These are phyloP conservation scores for Sturnira hondurensis DNA, from an alignment of 2,113 vertebrate species.

Conservation along the genomic window DNA sequence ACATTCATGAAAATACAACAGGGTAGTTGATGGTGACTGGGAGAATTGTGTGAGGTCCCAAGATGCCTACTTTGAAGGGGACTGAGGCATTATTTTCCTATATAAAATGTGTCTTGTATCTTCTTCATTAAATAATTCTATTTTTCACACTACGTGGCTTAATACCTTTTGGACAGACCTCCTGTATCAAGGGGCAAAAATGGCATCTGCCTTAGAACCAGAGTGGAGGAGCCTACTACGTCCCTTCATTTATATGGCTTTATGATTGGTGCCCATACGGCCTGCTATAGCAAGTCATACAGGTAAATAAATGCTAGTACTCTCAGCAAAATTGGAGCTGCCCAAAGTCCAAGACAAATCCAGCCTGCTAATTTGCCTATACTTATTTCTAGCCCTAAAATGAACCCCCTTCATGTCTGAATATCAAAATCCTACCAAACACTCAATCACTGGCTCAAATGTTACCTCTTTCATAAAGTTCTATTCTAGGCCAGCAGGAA, in stretches of 20 bases:
- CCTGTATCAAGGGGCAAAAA: background rate
- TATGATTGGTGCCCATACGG: background rate
- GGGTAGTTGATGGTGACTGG: no score
- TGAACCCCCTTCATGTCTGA: background rate
- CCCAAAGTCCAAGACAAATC: background rate
- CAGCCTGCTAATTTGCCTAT: background rate
- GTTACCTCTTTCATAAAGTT: background rate
- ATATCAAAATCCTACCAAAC: background rate
- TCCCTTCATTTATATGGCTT: background rate
- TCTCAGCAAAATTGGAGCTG: background rate
- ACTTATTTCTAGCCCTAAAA: background rate
- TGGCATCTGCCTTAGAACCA: background rate
- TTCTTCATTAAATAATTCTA: no score
- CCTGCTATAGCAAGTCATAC: background rate
- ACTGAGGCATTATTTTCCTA: no score
- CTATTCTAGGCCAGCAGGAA: background rate
- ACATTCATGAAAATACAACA: no score
- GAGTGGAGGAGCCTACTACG: background rate
- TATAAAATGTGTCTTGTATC: no score
- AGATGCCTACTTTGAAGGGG: no score
- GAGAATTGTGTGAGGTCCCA: no score
- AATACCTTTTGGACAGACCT: no score
- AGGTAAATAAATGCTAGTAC: background rate
- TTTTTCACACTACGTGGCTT: no score
- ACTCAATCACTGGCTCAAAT: background rate